A percentile compares a stretch with the other conserved stretches of the same genome.
These are phyloP conservation scores for Eupristina koningsbergeri DNA, from an alignment of 1,140 invertebrate genomes.

Conservation along the genomic window DNA sequence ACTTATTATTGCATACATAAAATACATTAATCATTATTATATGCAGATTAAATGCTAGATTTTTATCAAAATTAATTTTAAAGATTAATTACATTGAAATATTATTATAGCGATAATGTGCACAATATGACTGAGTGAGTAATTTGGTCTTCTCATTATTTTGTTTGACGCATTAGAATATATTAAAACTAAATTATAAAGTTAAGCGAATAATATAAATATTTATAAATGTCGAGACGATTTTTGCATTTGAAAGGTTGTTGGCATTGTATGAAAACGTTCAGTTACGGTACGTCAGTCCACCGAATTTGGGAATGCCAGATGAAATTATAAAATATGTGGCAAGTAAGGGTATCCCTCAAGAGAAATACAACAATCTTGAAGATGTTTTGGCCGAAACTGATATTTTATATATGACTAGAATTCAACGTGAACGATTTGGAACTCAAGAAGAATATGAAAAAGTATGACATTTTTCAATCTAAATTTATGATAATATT, in stretches of 20 bases:
- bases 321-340: conserved; percentile 87
- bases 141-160: too few relatives aligned
- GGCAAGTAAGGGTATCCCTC: conserved; percentile 82
- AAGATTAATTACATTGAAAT: too few relatives aligned
- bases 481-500: too few relatives aligned
- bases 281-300: conserved; percentile 91
- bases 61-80: too few relatives aligned
- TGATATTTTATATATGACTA: conserved; percentile 98
- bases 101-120: too few relatives aligned
- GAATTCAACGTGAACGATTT: conserved; percentile 97
- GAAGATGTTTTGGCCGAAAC: conserved; percentile 92
- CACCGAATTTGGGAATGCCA: conserved; percentile 91
- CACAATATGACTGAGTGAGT: neutral
- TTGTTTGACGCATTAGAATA: neutral
- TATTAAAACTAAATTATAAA: neutral
- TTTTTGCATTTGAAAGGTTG: conserved; percentile 72
- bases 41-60: too few relatives aligned
- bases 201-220: neutral
- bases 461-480: conserved; percentile 75
- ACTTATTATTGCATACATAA: too few relatives aligned
- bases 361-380: conserved; percentile 82
- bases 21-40: too few relatives aligned
- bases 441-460: conserved; percentile 88
- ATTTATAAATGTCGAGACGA: conserved; percentile 3
- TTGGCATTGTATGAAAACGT: conserved; percentile 91